Evolutionary conservation across 2,113 vertebrate species (phyloP), one percentile per base, ranked within the genome.

Genomic region (Poicephalus gulielmi): DNA sequence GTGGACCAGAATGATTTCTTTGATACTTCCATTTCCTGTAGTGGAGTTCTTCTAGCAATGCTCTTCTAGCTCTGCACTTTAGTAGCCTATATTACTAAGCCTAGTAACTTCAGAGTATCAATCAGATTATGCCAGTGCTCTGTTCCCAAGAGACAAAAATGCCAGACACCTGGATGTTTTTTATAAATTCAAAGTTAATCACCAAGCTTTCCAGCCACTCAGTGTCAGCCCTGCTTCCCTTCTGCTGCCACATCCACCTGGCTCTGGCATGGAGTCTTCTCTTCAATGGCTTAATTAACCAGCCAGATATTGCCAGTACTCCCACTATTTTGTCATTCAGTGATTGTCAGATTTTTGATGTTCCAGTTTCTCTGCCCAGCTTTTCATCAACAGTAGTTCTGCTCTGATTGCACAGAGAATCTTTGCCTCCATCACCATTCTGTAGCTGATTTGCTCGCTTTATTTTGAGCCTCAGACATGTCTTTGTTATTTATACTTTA

Each of bases 361-460:
- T 88, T 94, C 85, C 79, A 86, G 63, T 95, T 95, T 97, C 88
- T 88, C 92, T 96, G 76, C 46, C 64, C 63, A 92, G 50, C 78
- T 95, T 87, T 90, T 69, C 66, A 80, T 90, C 85, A 67, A 25
- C 71, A 67, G 37, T 49, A 77, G 69, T 85, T 92, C 68, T 47
- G 67, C 64, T n/a, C 52, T 86, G 76, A 94, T 70, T 92, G 68
- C 68, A 81, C 3, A 3, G 24, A 70, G 67, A 90, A 74, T 52
- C 75, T 73, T 90, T 59, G 30, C 67, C 37, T 73, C 66, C 63
- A 25, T 28, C 0, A 0, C 53, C 30, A 23, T 66, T 83, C 88
- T 67, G 33, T 67, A 81, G 85, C 76, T 76, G 73, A 80, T 81
- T 81, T 44, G 27, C 74, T 88, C 6, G 2, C 64, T 90, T 69